Base-by-base conservation (phyloP, 2,113 vertebrate species). In the Odobenus rosmarus region DNA sequence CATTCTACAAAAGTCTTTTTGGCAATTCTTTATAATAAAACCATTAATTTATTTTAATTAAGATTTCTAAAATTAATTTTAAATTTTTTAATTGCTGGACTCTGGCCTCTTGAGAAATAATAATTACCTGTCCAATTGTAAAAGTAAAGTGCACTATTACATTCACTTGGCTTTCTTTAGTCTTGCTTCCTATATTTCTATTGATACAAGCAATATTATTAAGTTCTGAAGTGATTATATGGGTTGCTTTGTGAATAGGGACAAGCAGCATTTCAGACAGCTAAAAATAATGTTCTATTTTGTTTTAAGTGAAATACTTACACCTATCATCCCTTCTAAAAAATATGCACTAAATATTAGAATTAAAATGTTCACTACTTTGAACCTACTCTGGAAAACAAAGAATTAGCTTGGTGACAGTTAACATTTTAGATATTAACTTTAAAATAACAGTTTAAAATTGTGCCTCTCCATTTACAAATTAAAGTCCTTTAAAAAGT, bases 51-150 rank as follows among this genome's bases (percentile, higher is more conserved):
- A 12, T 87, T 97, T 91, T 97, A 98, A 98, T 98, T 98, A 98
- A 96, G 88, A 96, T 89, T 98, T 98, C 97, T 98, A 98, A 99
- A 99, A 98, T 98, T 98, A 98, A 97, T 98, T 98, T 55, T 98
- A 98, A 97, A 90, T 61, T 98, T 95, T 98, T 95, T 98, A 98
- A 98, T 97, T 96, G 62, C 69, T 89, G 96, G 91, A 98, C 96
- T 97, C 55, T 3, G 28, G 88, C 97, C 98, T 98, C 94, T 87
- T 96, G 93, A 98, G 97, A 96, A 98, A 96, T 98, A 98, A 98
- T 98, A 98, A 98, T 97, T 96, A 97, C 91, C 67, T 98, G 90
- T 90, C 96, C 98, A 96, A 97, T 92, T 98, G 91, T 93, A 98
- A 81, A 98, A 81, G 55, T 90, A 87, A 98, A 98, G 86, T 87